A percentile compares a stretch with the other conserved stretches of the same genome.
Conservation (phyloP, 2,888 invertebrate genomes). For the Melanotus villosus region DNA sequence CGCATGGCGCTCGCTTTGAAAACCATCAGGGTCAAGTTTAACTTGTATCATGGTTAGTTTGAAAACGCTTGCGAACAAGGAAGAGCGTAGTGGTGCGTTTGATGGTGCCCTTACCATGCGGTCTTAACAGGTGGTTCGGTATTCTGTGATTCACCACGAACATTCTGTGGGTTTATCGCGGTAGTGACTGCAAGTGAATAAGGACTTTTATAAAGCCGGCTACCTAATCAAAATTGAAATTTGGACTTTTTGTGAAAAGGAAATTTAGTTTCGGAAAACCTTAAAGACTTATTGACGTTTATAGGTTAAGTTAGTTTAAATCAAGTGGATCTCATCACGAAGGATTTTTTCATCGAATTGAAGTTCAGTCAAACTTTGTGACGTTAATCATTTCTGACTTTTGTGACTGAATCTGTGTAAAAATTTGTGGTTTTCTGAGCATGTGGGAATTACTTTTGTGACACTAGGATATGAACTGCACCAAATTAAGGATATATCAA, state of each 20-base stretch:
- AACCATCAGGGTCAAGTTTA: constrained; percentile 69
- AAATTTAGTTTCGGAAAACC: constrained; percentile 18
- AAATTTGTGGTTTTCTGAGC: background rate
- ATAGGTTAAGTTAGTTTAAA: background rate
- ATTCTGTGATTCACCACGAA: constrained; percentile 8
- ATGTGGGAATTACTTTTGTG: constrained; percentile 4
- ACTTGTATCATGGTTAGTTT: constrained; percentile 63
- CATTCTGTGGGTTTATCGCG: background rate
- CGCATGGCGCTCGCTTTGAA: constrained; percentile 62
- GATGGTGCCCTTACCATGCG: constrained; percentile 38
- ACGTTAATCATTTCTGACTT: background rate
- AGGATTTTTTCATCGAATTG: background rate
- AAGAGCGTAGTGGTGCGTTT: constrained; percentile 53
- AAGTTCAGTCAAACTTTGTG: background rate
- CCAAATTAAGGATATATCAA: constrained; percentile 12
- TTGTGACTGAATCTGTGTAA: constrained; percentile 11
- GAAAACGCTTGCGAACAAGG: constrained; percentile 63
- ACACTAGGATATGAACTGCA: background rate
- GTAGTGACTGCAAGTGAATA: constrained; percentile 10
- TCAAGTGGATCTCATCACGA: constrained; percentile 10
- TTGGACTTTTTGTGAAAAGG: constrained; percentile 7
- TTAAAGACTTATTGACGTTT: background rate
- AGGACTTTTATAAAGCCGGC: background rate
- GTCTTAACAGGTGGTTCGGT: constrained; percentile 42
- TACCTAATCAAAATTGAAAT: constrained; percentile 16